Percentiles rank a stretch among this genome's conserved stretches.
phyloP scores from a whole-genome alignment of 2,113 vertebrate species.

The Acanthisitta chloris region DNA sequence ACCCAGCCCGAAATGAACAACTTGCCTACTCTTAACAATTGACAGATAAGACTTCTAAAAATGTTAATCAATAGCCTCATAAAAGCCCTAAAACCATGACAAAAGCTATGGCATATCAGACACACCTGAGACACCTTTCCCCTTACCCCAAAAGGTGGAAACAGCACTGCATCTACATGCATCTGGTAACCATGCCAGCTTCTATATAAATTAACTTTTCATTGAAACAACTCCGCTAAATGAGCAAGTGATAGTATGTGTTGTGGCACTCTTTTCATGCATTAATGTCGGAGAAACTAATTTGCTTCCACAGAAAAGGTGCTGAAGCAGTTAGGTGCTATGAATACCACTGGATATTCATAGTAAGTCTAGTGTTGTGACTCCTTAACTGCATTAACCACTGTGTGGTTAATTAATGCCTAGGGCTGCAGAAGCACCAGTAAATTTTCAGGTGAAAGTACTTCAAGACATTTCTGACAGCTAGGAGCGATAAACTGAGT shows the following conservation, averaged over 20 bases:
- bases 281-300: not conserved
- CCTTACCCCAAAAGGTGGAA: not conserved
- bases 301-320: not conserved
- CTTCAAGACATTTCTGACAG: not conserved
- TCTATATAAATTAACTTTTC: not conserved
- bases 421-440: not conserved
- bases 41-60: not conserved
- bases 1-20: not conserved
- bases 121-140: rapidly evolving
- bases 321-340: not conserved
- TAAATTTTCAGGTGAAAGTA: not conserved
- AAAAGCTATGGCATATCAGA: not conserved
- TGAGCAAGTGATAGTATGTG: not conserved
- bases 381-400: not conserved
- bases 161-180: not conserved
- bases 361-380: not conserved
- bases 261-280: not conserved
- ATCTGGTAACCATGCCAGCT: rapidly evolving
- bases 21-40: not conserved
- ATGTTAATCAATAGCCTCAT: not conserved
- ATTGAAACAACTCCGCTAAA: not conserved
- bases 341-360: not conserved
- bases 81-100: not conserved
- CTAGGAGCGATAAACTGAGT: not conserved
- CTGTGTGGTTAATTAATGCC: not conserved